Evolutionary conservation across 2,888 invertebrate species (phyloP).

Genomic region (Unio delphinus): DNA sequence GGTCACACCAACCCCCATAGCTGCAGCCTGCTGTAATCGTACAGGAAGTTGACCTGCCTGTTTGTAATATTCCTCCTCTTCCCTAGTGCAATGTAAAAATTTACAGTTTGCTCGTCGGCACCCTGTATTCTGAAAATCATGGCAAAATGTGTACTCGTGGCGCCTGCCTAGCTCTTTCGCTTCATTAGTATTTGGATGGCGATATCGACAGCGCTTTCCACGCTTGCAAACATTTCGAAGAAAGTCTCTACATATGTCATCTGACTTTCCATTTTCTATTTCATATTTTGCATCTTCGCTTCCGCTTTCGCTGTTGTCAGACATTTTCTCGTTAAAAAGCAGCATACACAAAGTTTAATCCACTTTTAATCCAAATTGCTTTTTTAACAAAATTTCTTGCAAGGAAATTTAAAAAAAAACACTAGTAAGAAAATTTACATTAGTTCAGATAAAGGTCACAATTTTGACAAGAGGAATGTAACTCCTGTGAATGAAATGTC

Average conservation of each 20-base stretch:
- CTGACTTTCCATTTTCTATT: constrained; percentile 41
- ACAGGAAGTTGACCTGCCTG: constrained; percentile 81
- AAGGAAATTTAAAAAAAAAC: too few species aligned
- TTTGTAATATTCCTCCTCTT: constrained; percentile 82
- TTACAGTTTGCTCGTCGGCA: constrained; percentile 83
- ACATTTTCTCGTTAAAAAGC: constrained; percentile 46
- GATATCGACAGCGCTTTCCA: constrained; percentile 77
- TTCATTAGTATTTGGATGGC: constrained; percentile 72
- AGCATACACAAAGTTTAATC: too few species aligned
- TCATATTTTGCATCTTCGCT: constrained; percentile 46
- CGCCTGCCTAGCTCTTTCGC: constrained; percentile 65
- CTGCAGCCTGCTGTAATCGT: constrained; percentile 67
- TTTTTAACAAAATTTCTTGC: too few species aligned
- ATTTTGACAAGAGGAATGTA: too few species aligned
- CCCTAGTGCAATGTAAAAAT: constrained; percentile 83
- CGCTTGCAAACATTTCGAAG: constrained; percentile 77
- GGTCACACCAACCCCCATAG: constrained; percentile 60
- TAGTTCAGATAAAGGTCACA: too few species aligned
- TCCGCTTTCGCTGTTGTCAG: constrained; percentile 61
- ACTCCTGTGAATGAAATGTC: too few species aligned
- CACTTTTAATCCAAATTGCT: too few species aligned
- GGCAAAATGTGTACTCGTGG: constrained; percentile 74
- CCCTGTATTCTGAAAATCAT: constrained; percentile 81
- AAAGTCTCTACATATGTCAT: constrained; percentile 77
- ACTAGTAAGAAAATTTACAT: too few species aligned